These are phyloP conservation scores for Epinephelus awoara DNA, from an alignment of 2,797 vertebrate genomes.

Conservation along the genomic window DNA sequence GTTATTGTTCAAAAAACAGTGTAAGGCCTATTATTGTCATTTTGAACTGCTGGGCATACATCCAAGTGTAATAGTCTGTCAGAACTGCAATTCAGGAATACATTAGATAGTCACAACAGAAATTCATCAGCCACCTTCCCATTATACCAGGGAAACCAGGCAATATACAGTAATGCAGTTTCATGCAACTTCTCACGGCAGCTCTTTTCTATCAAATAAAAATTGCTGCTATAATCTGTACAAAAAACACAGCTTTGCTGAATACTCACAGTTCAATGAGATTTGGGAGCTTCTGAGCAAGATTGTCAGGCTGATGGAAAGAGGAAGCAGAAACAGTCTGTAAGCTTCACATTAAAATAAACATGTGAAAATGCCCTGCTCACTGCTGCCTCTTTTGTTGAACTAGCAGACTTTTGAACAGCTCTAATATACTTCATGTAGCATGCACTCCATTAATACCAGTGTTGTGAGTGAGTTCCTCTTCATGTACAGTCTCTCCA, in stretches of 20 bases:
- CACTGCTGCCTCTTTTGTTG: neutral
- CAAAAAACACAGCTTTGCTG: neutral
- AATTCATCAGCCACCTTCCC: neutral
- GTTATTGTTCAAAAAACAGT: neutral
- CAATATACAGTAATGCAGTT: neutral
- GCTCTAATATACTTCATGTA: too few relatives aligned
- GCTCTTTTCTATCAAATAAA: neutral
- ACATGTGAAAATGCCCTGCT: neutral
- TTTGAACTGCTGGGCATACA: neutral
- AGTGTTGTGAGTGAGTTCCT: slow-evolving; percentile 95
- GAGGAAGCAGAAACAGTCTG: slow-evolving; percentile 27
- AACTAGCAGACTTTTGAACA: neutral
- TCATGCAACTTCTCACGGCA: neutral
- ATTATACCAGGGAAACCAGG: neutral
- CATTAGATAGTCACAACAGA: neutral
- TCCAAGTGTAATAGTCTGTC: neutral
- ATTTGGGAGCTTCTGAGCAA: slow-evolving; percentile 98
- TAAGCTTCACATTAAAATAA: neutral
- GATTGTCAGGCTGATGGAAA: slow-evolving; percentile 94
- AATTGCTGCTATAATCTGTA: too few relatives aligned
- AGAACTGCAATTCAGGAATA: neutral
- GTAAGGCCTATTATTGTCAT: neutral
- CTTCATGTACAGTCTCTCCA: slow-evolving; percentile 99
- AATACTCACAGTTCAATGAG: slow-evolving; percentile 97
- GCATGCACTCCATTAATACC: slow-evolving; percentile 82